These are phyloP conservation scores for Cylas formicarius DNA, from an alignment of 1,140 invertebrate species.

Conservation along the genomic window DNA sequence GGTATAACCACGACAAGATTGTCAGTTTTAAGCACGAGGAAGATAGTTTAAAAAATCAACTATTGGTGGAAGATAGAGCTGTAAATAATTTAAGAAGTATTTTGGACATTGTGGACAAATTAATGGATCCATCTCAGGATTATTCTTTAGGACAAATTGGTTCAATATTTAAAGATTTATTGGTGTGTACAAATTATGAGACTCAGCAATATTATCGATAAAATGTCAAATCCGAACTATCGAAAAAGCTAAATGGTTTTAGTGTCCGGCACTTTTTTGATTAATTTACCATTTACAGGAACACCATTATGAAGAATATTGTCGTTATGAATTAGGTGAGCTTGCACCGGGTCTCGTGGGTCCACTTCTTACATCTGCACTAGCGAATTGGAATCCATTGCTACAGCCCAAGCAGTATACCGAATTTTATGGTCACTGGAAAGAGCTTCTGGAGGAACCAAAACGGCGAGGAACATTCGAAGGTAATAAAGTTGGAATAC, in stretches of 20 bases:
- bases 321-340: conserved; percentile 54
- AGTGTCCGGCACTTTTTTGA: no score
- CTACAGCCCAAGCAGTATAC: conserved; percentile 54
- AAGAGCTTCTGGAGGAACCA: conserved; percentile 53
- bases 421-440: conserved; percentile 67
- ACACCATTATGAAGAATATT: conserved; percentile 51
- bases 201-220: no score
- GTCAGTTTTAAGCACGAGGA: conserved; percentile 74
- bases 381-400: conserved; percentile 70
- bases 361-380: conserved; percentile 58
- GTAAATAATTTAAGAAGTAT: conserved; percentile 68
- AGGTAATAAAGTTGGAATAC: conserved; percentile 51
- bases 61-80: conserved; percentile 66
- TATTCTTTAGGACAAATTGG: conserved; percentile 67
- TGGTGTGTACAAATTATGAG: conserved; percentile 41
- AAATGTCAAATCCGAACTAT: no score
- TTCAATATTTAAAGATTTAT: conserved; percentile 64
- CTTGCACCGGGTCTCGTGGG: conserved; percentile 59
- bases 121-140: conserved; percentile 51
- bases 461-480: conserved; percentile 39
- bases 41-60: conserved; percentile 59
- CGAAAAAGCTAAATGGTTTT: no score
- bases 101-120: conserved; percentile 59
- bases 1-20: conserved; percentile 68
- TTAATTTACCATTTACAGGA: conserved; percentile 35